Base-by-base conservation (phyloP, 1,140 invertebrate genomes). In the Procambarus virginalis region DNA sequence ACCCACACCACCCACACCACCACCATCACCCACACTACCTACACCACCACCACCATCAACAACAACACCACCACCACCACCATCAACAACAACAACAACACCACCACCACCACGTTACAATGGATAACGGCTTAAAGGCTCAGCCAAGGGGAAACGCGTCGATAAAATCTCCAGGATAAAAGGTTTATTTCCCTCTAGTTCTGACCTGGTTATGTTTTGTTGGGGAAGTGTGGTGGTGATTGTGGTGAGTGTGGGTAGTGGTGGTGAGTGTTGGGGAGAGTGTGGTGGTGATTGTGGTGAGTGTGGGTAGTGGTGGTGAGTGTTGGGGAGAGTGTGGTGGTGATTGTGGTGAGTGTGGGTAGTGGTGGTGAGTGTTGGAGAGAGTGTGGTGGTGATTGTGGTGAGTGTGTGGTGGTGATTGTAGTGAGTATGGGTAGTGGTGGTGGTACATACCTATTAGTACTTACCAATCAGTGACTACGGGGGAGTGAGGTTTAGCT, bases 161-260 rank as follows among this genome's bases (percentile, higher is more conserved):
- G 68, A 73, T 73, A 73, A 73, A 73, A 73, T 34, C 14, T 6
- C 68, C 68, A 20, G 68, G 68, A 73, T 73, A 73, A 73, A 73
- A 73, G 68, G 68, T 73, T 73, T 73, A 20, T 73, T 73, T 73
- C 68, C 68, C 20, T 34, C n/a, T 73, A 73, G n/a, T 73, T 73
- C 68, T 22, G 68, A 10, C 68, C 68, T 34, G 68, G 68, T 73
- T 34, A 34, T 22, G 68, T 73, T 73, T 73, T 22, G 68, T 73
- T 73, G n/a, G 22, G 34, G 34, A 34, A 34, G 34, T 34, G 34
- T 55, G 51, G 12, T 55, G 51, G 51, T 9, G 51, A 55, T 8
- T 9, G 51, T 55, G 51, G 8, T 55, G 51, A 12, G 12, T 8
- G 6, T 55, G 51, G 8, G 51, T 55, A 12, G 51, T 55, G 51